Evolutionary conservation across 2,888 invertebrate genomes (phyloP).

Genomic region (Pherbina coryleti): DNA sequence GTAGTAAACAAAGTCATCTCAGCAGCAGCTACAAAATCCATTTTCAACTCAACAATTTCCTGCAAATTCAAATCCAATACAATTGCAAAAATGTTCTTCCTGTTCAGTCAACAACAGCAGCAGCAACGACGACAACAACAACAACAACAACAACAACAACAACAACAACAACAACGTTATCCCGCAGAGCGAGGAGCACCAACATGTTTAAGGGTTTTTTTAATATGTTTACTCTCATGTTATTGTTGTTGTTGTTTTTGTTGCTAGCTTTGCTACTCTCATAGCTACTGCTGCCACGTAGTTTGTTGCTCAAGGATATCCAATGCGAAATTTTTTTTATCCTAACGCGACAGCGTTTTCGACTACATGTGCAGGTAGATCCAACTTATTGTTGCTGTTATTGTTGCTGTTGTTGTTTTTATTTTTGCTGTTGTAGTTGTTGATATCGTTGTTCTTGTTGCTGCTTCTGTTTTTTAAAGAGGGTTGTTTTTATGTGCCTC

Average conservation of each 20-base stretch:
- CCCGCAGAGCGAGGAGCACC: not conserved
- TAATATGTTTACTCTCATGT: not conserved
- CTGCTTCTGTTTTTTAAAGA: conserved; percentile 17
- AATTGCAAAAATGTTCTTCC: conserved; percentile 14
- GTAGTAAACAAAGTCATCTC: not conserved
- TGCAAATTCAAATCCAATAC: not conserved
- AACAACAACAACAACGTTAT: not conserved
- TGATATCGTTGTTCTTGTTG: conserved; percentile 24
- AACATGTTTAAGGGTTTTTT: not conserved
- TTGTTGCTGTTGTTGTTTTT: conserved; percentile 25
- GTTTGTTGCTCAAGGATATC: conserved; percentile 19
- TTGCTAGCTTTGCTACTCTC: not conserved
- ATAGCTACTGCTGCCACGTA: conserved; percentile 3
- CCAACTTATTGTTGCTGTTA: not conserved
- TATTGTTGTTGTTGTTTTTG: conserved; percentile 10
- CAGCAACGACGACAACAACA: not conserved
- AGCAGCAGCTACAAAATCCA: not conserved
- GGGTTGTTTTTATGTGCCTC: conserved; percentile 19
- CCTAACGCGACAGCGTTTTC: not conserved
- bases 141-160: not conserved
- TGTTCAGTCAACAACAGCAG: not conserved
- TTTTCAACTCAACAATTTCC: not conserved
- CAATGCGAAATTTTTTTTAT: not conserved
- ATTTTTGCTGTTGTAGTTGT: conserved; percentile 23
- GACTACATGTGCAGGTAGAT: not conserved